A percentile compares a stretch with the other conserved stretches of the same genome.
phyloP scores from a whole-genome alignment of 2,113 vertebrate species.

The Chaetops frenatus region DNA sequence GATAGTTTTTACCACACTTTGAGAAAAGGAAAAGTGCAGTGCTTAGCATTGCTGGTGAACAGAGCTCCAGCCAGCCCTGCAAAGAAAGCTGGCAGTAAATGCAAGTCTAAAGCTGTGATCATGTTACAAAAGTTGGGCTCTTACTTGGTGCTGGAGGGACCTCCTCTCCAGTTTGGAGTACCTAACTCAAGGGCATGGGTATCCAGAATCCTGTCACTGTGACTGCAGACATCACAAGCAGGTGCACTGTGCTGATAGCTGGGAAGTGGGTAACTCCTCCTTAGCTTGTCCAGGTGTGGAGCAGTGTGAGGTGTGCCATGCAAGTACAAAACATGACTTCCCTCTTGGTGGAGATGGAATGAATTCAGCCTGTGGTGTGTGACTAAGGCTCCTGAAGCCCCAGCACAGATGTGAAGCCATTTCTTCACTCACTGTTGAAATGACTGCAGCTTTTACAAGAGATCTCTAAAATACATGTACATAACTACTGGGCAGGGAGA shows the following conservation, averaged over 20 bases:
- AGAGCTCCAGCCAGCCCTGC: not conserved
- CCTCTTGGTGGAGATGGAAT: not conserved
- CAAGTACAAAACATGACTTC: not conserved
- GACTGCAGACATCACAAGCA: not conserved
- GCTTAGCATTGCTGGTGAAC: not conserved
- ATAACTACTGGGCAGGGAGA: not conserved
- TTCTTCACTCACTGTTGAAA: not conserved
- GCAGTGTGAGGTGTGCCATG: not conserved
- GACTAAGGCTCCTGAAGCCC: not conserved
- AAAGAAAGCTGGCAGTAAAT: not conserved
- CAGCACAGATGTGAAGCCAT: not conserved
- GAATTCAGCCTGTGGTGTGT: not conserved
- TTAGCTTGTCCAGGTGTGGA: not conserved
- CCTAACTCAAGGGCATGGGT: not conserved
- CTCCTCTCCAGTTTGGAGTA: not conserved
- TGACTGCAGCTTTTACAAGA: not conserved
- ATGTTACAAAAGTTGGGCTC: not conserved
- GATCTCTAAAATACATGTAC: not conserved
- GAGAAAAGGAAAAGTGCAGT: not conserved
- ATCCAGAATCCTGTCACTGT: not conserved
- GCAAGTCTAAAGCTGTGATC: not conserved
- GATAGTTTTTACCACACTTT: not conserved
- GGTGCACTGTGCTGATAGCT: not conserved
- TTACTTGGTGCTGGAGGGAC: not conserved
- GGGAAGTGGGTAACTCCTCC: not conserved